These are phyloP conservation scores for Scylla paramamosain DNA, from an alignment of 1,140 invertebrate species.

Conservation along the genomic window DNA sequence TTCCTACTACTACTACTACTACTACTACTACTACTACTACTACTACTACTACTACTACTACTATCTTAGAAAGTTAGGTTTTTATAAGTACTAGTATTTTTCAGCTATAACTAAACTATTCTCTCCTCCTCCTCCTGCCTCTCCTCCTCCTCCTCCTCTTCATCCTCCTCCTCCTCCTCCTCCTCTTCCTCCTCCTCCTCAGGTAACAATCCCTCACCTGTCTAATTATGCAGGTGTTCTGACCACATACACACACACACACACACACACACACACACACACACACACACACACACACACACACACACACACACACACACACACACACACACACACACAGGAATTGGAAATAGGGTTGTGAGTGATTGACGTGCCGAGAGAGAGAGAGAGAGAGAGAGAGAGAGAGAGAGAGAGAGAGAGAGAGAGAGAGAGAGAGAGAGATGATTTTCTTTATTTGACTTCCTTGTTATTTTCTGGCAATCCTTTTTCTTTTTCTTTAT, in stretches of 20 bases:
- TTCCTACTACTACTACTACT: background rate
- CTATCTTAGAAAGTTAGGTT: background rate
- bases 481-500: background rate
- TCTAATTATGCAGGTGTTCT: background rate
- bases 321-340: background rate
- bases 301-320: background rate
- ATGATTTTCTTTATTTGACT: background rate
- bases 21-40: slow-evolving; percentile 6
- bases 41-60: slow-evolving; percentile 6
- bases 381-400: background rate
- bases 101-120: background rate
- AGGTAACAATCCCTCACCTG: background rate
- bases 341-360: no score
- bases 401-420: background rate
- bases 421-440: background rate
- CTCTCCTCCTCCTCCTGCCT: background rate
- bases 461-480: background rate
- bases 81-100: background rate
- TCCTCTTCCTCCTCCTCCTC: background rate
- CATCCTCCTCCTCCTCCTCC: background rate
- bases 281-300: slow-evolving; percentile 42
- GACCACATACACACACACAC: background rate
- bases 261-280: slow-evolving; percentile 45
- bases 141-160: background rate
- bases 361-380: background rate